Percentiles rank a stretch among this genome's conserved stretches.
Evolutionary conservation across 2,797 vertebrate genomes (phyloP).

Genomic region (Pristis pectinata): DNA sequence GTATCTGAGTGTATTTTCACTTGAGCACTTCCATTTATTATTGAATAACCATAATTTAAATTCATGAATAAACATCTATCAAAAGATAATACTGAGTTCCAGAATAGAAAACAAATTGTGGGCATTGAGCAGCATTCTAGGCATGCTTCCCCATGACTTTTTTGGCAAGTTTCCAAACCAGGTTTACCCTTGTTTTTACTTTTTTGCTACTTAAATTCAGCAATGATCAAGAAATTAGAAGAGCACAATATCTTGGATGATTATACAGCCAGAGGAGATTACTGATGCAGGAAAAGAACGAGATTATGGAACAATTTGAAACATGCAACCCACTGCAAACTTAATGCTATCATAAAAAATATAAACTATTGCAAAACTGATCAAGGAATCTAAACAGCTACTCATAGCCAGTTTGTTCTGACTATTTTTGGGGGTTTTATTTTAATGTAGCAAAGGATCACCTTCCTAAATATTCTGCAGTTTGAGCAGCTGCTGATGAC

Average conservation of each 20-base stretch:
- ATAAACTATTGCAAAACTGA: neutral
- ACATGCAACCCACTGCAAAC: too few species aligned
- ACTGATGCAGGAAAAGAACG: too few species aligned
- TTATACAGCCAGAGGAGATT: too few species aligned
- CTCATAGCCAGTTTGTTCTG: neutral
- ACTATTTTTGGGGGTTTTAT: neutral
- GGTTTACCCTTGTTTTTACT: too few species aligned
- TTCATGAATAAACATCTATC: neutral
- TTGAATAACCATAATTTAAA: neutral
- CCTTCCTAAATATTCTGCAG: neutral
- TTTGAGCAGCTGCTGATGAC: neutral
- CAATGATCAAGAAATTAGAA: too few species aligned
- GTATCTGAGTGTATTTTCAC: neutral
- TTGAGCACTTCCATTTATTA: neutral
- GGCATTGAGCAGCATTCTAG: too few species aligned
- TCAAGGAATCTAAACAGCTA: neutral
- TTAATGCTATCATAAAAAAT: neutral
- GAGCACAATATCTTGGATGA: too few species aligned
- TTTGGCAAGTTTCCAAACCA: too few species aligned
- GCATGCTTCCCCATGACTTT: too few species aligned
- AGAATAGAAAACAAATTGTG: neutral
- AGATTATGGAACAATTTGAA: too few species aligned
- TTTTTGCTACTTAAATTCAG: too few species aligned
- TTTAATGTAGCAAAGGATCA: neutral
- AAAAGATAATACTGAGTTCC: neutral